Conservation (phyloP, 2,113 vertebrate genomes). For the Sialia sialis region DNA sequence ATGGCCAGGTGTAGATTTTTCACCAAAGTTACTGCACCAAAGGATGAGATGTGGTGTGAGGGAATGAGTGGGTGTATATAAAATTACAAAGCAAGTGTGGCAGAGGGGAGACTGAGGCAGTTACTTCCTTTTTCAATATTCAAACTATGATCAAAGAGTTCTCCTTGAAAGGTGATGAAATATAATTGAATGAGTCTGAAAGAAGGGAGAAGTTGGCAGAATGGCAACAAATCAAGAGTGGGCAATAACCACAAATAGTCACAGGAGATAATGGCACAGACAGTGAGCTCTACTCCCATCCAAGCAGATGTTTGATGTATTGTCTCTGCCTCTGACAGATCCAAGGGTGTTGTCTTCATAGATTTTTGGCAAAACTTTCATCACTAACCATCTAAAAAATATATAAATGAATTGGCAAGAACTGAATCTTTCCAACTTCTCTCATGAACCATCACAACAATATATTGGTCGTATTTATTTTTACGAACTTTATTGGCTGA, state of each 20-base stretch:
- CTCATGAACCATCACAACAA: neutral
- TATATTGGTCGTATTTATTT: neutral
- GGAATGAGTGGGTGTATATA: neutral
- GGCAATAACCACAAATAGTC: neutral
- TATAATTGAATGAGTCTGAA: neutral
- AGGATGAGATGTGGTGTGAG: neutral
- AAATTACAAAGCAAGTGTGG: neutral
- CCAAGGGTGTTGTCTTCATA: neutral
- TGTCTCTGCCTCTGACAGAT: neutral
- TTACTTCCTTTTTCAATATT: neutral
- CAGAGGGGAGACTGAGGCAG: neutral
- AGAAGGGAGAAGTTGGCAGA: neutral
- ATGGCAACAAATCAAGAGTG: neutral
- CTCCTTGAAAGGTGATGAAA: neutral
- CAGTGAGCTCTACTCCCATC: neutral
- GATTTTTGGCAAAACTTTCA: neutral
- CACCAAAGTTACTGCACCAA: neutral
- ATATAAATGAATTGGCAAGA: neutral
- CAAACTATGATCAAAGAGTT: neutral
- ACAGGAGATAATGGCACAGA: neutral
- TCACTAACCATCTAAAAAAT: neutral
- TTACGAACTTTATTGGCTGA: neutral
- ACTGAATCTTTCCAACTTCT: neutral
- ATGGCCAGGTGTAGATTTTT: neutral
- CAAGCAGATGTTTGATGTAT: neutral